A percentile compares a stretch with the other conserved stretches of the same genome.
phyloP scores from a whole-genome alignment of 2,797 vertebrate species.

The Anisognathus igniventris region DNA sequence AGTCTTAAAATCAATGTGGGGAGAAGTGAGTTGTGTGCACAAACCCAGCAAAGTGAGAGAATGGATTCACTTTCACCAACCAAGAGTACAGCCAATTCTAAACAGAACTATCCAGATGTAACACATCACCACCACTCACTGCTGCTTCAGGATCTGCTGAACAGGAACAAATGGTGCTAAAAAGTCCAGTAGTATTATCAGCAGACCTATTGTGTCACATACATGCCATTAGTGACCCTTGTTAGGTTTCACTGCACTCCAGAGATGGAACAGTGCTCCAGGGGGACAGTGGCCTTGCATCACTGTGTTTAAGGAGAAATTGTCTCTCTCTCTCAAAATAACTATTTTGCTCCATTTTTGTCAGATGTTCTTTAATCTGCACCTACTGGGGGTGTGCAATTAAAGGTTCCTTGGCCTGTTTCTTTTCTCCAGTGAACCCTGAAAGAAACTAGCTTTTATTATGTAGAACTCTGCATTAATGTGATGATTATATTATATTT shows the following conservation, averaged over 20 bases:
- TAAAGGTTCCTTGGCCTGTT: background rate
- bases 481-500: background rate
- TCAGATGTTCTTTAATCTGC: background rate
- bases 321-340: background rate
- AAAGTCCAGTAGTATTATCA: background rate
- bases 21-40: background rate
- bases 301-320: background rate
- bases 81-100: background rate
- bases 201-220: background rate
- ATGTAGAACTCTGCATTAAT: background rate
- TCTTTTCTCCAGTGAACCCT: background rate
- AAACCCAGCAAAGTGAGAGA: background rate
- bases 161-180: background rate
- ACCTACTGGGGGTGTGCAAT: background rate
- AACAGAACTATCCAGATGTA: rapidly evolving
- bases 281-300: background rate
- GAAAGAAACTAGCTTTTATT: conserved; percentile 1
- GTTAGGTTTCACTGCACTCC: background rate
- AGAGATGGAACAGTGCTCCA: background rate
- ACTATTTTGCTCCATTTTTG: background rate
- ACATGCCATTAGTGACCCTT: background rate
- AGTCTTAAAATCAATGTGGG: background rate
- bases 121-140: background rate
- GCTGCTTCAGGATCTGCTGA: background rate
- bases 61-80: background rate